A percentile compares a stretch with the other conserved stretches of the same genome.
phyloP scores from a whole-genome alignment of 2,113 vertebrate species.

The Alligator mississippiensis region DNA sequence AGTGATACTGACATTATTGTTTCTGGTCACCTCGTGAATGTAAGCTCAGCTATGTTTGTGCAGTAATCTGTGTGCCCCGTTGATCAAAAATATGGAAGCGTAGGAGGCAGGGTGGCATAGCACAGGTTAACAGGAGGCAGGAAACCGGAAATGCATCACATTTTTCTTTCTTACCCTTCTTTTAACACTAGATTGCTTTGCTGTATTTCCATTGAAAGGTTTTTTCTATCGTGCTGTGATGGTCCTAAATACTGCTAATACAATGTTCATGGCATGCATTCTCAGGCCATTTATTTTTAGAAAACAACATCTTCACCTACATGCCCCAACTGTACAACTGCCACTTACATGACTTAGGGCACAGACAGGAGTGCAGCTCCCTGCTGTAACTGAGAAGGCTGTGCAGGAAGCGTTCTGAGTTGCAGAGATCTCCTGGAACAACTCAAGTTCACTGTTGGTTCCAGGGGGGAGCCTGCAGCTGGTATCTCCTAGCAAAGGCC shows the following conservation, averaged over 20 bases:
- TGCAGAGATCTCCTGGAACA: no score
- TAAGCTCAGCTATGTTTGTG: slow-evolving; percentile 18
- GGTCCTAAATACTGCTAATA: background rate
- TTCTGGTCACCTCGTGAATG: slow-evolving; percentile 6
- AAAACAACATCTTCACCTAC: background rate
- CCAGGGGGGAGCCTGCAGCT: no score
- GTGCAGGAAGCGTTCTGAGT: no score
- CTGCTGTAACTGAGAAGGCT: no score
- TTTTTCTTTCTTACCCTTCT: background rate
- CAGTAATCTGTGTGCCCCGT: slow-evolving; percentile 54
- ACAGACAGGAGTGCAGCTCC: no score
- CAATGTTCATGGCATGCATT: background rate
- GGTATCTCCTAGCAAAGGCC: no score
- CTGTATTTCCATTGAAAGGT: background rate
- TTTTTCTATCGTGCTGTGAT: background rate
- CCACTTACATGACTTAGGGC: background rate
- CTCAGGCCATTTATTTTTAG: background rate
- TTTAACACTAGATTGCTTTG: background rate
- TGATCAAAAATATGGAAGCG: slow-evolving; percentile 21
- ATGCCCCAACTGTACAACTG: background rate
- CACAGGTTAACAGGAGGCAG: slow-evolving; percentile 11
- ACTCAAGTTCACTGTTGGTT: no score
- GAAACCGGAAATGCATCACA: background rate
- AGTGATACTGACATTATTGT: slow-evolving; percentile 30
- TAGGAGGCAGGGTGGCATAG: background rate